These are phyloP conservation scores for Cheilosia pagana DNA, from an alignment of 2,888 invertebrate species.

Conservation along the genomic window DNA sequence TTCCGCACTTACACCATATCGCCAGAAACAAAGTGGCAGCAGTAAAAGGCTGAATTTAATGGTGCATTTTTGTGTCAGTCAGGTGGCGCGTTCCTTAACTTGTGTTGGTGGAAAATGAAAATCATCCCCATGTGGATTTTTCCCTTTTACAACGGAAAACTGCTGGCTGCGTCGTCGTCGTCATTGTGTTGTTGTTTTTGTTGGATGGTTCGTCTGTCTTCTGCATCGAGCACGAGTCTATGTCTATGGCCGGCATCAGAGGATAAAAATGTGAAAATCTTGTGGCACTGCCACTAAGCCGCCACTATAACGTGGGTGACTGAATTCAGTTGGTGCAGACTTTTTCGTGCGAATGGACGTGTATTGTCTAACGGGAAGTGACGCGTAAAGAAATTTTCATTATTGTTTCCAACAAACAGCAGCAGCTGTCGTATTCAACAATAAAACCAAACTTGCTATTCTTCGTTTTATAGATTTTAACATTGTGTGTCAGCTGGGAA, in stretches of 20 bases:
- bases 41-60: slow-evolving; percentile 12
- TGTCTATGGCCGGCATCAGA: slow-evolving; percentile 58
- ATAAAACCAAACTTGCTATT: neutral
- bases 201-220: slow-evolving; percentile 47
- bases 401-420: slow-evolving; percentile 6
- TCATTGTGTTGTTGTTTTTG: slow-evolving; percentile 29
- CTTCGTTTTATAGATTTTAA: neutral
- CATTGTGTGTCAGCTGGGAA: slow-evolving; percentile 3
- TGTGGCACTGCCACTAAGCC: slow-evolving; percentile 69
- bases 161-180: slow-evolving; percentile 64
- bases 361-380: slow-evolving; percentile 59
- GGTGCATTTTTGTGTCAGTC: slow-evolving; percentile 32
- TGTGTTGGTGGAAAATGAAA: slow-evolving; percentile 52
- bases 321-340: slow-evolving; percentile 76
- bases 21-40: neutral
- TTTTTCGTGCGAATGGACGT: slow-evolving; percentile 75
- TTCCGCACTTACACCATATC: slow-evolving; percentile 52
- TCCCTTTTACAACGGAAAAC: slow-evolving; percentile 59
- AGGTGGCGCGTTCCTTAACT: slow-evolving; percentile 53
- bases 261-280: slow-evolving; percentile 73
- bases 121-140: slow-evolving; percentile 59
- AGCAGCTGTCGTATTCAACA: slow-evolving; percentile 3
- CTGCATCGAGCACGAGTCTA: slow-evolving; percentile 38
- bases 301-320: slow-evolving; percentile 73
- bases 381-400: slow-evolving; percentile 51